Evolutionary conservation across 2,113 vertebrate species (phyloP).

Genomic region (Danionella cerebrum): DNA sequence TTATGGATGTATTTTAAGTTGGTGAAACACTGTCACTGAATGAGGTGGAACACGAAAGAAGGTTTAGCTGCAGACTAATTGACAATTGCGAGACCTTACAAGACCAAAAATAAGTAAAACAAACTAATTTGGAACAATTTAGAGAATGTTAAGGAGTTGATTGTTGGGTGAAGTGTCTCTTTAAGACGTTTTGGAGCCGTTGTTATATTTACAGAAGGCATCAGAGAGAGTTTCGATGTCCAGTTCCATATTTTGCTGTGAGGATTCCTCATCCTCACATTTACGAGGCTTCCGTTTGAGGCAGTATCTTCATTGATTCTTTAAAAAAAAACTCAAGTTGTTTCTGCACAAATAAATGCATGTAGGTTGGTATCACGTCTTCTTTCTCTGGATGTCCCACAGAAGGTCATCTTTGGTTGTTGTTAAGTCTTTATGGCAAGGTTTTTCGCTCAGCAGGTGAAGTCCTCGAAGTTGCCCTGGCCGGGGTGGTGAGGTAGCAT

Average conservation of each 20-base stretch:
- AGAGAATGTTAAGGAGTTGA: too few species aligned
- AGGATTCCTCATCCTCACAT: constrained; percentile 34
- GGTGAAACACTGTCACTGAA: too few species aligned
- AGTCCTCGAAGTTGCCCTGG: constrained; percentile 96
- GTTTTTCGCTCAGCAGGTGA: constrained; percentile 84
- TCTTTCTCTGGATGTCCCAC: too few species aligned
- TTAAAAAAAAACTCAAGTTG: constrained; percentile 44
- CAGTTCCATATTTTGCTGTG: constrained; percentile 8
- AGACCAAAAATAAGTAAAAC: too few species aligned
- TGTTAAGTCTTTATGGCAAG: constrained; percentile 30
- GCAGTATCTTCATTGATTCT: constrained; percentile 50
- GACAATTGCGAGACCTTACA: too few species aligned
- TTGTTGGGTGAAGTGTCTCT: too few species aligned
- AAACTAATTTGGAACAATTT: too few species aligned
- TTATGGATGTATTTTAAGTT: too few species aligned
- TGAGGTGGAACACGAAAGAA: too few species aligned
- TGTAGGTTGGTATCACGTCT: background rate
- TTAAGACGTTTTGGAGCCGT: constrained; percentile 30
- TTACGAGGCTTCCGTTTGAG: constrained; percentile 48
- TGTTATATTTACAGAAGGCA: constrained; percentile 39
- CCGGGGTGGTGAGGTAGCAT: constrained; percentile 98
- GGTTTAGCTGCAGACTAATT: too few species aligned
- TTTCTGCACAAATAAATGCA: constrained; percentile 28
- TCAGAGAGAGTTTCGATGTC: constrained; percentile 30
- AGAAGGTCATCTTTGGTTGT: constrained; percentile 63